Conservation (phyloP, 1,140 invertebrate genomes). For the Augochlora pura region DNA sequence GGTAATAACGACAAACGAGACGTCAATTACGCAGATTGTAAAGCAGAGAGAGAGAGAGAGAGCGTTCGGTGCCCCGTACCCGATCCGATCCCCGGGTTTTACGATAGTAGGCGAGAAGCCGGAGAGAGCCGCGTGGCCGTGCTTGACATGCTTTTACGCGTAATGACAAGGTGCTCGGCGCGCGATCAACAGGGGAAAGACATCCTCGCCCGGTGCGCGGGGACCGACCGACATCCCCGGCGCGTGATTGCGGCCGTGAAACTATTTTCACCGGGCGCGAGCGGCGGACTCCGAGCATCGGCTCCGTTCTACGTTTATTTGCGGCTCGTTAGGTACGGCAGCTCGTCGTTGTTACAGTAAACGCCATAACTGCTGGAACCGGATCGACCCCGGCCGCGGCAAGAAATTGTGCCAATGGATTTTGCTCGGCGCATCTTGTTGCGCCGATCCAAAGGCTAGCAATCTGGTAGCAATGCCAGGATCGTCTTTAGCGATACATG, state of each 20-base stretch:
- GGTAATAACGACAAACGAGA: slow-evolving; percentile 15
- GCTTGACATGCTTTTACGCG: slow-evolving; percentile 11
- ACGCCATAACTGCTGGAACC: slow-evolving; percentile 6
- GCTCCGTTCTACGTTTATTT: neutral
- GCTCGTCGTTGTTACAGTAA: slow-evolving; percentile 6
- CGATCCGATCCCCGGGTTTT: neutral
- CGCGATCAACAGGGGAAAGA: neutral
- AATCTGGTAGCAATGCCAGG: neutral
- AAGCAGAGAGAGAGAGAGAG: no score
- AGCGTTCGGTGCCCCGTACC: neutral
- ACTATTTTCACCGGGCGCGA: neutral
- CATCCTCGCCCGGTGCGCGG: neutral
- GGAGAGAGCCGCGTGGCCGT: neutral
- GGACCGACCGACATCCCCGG: neutral
- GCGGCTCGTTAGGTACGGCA: neutral
- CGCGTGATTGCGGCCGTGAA: neutral
- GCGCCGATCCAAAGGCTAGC: neutral
- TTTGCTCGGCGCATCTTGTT: neutral
- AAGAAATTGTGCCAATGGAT: slow-evolving; percentile 17
- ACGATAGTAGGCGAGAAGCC: neutral
- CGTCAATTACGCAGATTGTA: slow-evolving; percentile 15
- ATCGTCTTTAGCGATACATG: no score
- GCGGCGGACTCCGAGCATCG: neutral
- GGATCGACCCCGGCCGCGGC: neutral
- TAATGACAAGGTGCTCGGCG: neutral